These are phyloP conservation scores for Protobothrops flavoviridis DNA, from an alignment of 2,113 vertebrate genomes.

Conservation along the genomic window DNA sequence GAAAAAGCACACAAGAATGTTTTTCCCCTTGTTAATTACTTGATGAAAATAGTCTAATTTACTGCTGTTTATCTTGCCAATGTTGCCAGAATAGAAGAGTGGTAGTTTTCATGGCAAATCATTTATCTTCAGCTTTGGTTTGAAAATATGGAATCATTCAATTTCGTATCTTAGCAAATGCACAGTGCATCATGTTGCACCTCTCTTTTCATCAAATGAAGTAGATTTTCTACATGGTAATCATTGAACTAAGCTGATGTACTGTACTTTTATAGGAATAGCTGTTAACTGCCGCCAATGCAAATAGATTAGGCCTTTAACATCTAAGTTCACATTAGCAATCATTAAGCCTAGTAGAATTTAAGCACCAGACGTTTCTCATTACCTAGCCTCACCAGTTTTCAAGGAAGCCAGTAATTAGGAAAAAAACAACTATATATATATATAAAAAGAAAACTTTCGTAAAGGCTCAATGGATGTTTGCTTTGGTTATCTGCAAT, in stretches of 20 bases:
- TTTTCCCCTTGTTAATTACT: background rate
- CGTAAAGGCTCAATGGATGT: background rate
- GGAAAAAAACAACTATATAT: background rate
- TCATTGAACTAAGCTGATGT: rapidly evolving
- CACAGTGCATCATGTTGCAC: background rate
- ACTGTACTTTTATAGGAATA: rapidly evolving
- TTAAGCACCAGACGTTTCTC: background rate
- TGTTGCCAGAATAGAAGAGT: background rate
- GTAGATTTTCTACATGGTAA: rapidly evolving
- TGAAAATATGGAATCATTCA: background rate
- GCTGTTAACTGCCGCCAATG: background rate
- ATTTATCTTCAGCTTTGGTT: background rate
- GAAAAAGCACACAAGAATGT: background rate
- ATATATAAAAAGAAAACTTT: background rate
- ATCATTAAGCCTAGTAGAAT: background rate
- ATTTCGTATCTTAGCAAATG: background rate
- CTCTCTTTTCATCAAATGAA: background rate
- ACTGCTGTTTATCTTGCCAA: background rate
- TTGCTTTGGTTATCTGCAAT: background rate
- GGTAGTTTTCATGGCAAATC: constrained; percentile 1
- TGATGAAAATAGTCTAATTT: background rate
- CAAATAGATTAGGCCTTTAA: background rate
- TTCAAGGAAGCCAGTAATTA: background rate
- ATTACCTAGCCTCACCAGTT: background rate
- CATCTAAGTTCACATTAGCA: background rate